Conservation (phyloP, 1,140 invertebrate species). For the Lepidostoma basale region DNA sequence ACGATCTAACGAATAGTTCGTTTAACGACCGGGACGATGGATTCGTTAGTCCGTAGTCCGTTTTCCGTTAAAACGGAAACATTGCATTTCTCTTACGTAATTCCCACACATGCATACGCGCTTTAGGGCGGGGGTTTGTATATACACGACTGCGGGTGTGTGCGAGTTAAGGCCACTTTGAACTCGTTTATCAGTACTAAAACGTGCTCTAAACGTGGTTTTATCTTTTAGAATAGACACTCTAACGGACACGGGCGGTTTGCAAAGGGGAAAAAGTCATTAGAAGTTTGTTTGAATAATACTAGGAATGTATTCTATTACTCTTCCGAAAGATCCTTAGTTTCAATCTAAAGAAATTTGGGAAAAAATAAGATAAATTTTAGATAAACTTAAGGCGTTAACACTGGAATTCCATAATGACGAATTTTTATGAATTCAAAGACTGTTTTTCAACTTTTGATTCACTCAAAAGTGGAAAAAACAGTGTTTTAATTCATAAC, state of each 20-base stretch:
- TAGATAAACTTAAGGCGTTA: no score
- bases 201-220: conserved; percentile 26
- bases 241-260: conserved; percentile 9
- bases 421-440: no score
- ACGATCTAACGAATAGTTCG: conserved; percentile 45
- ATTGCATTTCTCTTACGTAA: conserved; percentile 36
- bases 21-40: conserved; percentile 45
- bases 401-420: no score
- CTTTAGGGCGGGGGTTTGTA: background rate
- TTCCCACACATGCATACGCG: conserved; percentile 9
- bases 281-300: conserved; percentile 24
- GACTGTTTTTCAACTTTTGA: no score
- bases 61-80: conserved; percentile 43
- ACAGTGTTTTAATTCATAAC: no score
- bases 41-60: conserved; percentile 42
- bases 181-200: conserved; percentile 35
- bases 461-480: no score
- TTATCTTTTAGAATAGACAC: conserved; percentile 24
- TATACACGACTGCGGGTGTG: background rate
- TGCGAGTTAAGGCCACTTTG: background rate
- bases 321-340: no score
- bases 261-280: conserved; percentile 7
- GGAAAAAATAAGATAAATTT: no score
- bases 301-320: background rate
- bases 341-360: no score